Evolutionary conservation across 92 coral and sea anemone genomes (phyloP), one percentile per base, ranked within the genome.

Genomic region (Diadumene lineata): DNA sequence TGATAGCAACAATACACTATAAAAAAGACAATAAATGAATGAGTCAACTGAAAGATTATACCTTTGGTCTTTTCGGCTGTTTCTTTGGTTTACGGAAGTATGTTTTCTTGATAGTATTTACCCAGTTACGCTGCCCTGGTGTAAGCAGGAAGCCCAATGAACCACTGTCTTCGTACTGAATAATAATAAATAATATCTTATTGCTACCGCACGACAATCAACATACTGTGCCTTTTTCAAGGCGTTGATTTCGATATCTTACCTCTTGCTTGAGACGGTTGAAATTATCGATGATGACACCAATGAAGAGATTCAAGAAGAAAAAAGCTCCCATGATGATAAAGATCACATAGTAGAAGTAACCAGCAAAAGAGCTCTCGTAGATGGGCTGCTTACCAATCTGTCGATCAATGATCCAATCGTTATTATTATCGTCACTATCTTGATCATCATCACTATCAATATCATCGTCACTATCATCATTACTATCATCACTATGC

Each of bases 211-310:
- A 60, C 29, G 8, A 53, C 26, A 34, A 82, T 58, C 13, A 29
- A 34, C 22, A 11, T 61, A 61, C 9, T 25, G 17, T 7, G 29
- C 32, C 28, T n/a, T n/a, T n/a, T n/a, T n/a, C n/a, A n/a, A n/a
- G n/a, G n/a, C n/a, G n/a, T n/a, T n/a, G 26, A n/a, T 21, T 27
- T 43, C 1, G 63, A 34, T n/a, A 16, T 17, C 24, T 26, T 48
- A 93, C 98, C 97, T 93, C 93, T 61, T 91, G 97, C 62, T 94
- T 94, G 11, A 91, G 97, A 21, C 90, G 91, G 57, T 90, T 94
- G 83, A 94, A 94, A 78, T 94, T 94, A 33, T 94, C 98, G 63
- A 94, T 94, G 78, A 94, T 89, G 81, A 94, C 98, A 70, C 98
- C 98, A 79, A 94, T 91, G 79, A 94, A 94, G 50, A 93, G 90